Percentiles rank a stretch among this genome's conserved stretches.
Evolutionary conservation across 2,888 invertebrate genomes (phyloP).

Genomic region (Torymus auratus): DNA sequence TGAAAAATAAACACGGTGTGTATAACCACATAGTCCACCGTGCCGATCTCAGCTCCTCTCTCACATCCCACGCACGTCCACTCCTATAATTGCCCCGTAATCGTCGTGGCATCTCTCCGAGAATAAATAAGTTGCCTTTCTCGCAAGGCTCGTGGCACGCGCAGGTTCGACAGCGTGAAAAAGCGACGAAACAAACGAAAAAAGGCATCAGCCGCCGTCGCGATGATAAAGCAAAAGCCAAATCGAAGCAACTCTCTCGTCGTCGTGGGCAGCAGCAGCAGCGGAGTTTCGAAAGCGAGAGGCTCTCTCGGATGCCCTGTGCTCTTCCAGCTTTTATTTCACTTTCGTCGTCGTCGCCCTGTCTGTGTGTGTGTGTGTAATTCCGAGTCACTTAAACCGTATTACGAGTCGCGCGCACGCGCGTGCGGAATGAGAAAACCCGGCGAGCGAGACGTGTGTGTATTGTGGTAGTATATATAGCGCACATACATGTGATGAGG

Average conservation of each 20-base stretch:
- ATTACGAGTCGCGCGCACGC: constrained; percentile 25
- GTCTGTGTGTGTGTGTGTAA: constrained; percentile 26
- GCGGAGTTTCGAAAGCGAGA: constrained; percentile 42
- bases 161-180: neutral
- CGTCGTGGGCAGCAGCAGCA: neutral
- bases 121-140: constrained; percentile 16
- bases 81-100: constrained; percentile 15
- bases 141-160: no score
- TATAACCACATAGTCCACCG: no score
- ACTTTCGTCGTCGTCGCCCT: constrained; percentile 34
- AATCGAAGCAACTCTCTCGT: constrained; percentile 22
- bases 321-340: constrained; percentile 23
- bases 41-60: no score
- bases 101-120: neutral
- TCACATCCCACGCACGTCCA: no score
- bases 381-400: constrained; percentile 48
- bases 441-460: neutral
- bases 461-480: no score
- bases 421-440: constrained; percentile 14
- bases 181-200: neutral
- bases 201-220: neutral
- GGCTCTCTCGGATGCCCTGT: neutral
- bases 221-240: constrained; percentile 20
- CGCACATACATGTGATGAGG: neutral
- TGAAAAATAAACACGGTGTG: no score